Evolutionary conservation across 2,888 invertebrate genomes (phyloP).

Genomic region (Polydrusus cervinus): DNA sequence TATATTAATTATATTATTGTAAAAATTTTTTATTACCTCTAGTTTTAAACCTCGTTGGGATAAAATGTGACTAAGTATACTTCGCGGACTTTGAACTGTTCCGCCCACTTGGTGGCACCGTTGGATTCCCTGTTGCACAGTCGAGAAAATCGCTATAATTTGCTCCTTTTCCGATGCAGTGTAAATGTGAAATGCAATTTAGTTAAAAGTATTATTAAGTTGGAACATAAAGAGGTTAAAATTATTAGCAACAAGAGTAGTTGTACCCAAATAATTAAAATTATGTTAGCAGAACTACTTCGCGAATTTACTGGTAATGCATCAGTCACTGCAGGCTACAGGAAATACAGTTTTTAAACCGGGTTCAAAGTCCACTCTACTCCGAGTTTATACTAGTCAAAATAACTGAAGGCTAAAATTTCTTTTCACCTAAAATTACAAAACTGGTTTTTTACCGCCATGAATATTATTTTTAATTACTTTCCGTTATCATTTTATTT

Average conservation of each 20-base stretch:
- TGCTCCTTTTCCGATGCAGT: neutral
- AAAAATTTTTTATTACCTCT: neutral
- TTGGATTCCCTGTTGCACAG: conserved; percentile 16
- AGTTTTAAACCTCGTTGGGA: conserved; percentile 8
- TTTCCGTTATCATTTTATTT: no score
- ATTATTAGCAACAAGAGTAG: no score
- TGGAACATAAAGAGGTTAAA: neutral
- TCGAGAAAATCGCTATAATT: conserved; percentile 28
- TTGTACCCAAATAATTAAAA: no score
- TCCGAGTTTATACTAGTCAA: neutral
- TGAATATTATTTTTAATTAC: no score
- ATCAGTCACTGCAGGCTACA: neutral
- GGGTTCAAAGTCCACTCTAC: conserved; percentile 5
- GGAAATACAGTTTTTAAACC: conserved; percentile 6
- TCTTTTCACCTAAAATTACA: no score
- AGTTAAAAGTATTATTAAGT: neutral
- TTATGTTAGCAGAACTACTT: conserved; percentile 5
- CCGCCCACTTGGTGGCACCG: conserved; percentile 31
- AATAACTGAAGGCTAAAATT: conserved; percentile 10
- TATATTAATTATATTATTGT: no score
- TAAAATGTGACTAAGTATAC: conserved; percentile 26
- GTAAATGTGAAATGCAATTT: conserved; percentile 3
- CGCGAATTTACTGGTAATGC: neutral
- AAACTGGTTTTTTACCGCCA: neutral
- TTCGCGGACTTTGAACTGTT: conserved; percentile 35